A percentile compares a stretch with the other conserved stretches of the same genome.
These are phyloP conservation scores for Lycophotia porphyrea DNA, from an alignment of 2,888 invertebrate species.

Conservation along the genomic window DNA sequence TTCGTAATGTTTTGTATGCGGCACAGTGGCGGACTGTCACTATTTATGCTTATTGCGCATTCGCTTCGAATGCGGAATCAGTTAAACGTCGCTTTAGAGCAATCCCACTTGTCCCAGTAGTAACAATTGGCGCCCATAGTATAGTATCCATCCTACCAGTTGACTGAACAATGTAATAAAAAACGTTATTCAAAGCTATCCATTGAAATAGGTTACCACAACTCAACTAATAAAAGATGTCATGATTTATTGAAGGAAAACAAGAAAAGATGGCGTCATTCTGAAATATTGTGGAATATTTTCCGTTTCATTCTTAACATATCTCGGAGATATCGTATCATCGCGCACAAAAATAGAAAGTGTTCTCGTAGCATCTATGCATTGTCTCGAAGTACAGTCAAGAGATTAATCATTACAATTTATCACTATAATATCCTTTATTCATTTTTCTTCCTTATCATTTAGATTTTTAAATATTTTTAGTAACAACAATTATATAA, in stretches of 20 bases:
- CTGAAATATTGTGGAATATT: not conserved
- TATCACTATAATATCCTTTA: too few relatives aligned
- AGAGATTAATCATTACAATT: slow-evolving; percentile 37
- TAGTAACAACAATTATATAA: too few relatives aligned
- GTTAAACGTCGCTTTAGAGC: slow-evolving; percentile 35
- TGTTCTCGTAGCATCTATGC: slow-evolving; percentile 19
- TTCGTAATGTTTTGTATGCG: slow-evolving; percentile 63
- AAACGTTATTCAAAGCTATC: not conserved
- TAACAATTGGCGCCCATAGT: slow-evolving; percentile 15
- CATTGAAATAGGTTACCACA: not conserved
- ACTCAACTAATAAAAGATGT: not conserved
- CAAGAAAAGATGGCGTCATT: slow-evolving; percentile 6
- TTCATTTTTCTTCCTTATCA: too few relatives aligned
- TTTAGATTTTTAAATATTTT: too few relatives aligned
- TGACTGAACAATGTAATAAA: not conserved
- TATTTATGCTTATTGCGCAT: slow-evolving; percentile 57
- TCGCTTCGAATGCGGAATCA: slow-evolving; percentile 56
- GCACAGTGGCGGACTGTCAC: slow-evolving; percentile 54
- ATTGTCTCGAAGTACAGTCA: slow-evolving; percentile 45
- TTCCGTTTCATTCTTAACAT: not conserved
- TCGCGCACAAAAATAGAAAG: slow-evolving; percentile 46
- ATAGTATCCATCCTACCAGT: not conserved
- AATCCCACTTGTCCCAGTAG: slow-evolving; percentile 33
- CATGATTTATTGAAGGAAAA: not conserved
- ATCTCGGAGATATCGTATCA: slow-evolving; percentile 25